These are phyloP conservation scores for Oreortyx pictus DNA, from an alignment of 2,797 vertebrate species.

Conservation along the genomic window DNA sequence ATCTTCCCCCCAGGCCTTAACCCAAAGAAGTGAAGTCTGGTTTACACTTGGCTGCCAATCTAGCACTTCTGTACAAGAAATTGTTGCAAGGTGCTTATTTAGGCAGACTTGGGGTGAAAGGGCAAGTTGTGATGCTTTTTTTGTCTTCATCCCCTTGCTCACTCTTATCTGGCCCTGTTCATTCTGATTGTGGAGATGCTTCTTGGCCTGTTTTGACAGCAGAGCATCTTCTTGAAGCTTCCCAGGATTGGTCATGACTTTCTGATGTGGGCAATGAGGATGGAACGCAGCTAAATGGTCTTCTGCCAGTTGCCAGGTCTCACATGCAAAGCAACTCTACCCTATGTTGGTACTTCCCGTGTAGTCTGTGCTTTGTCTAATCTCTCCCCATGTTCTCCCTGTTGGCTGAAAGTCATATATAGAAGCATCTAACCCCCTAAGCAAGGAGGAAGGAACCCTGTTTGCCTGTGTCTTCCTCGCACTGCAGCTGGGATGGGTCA, in stretches of 20 bases:
- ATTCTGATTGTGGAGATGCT: not conserved
- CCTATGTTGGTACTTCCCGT: fast-evolving
- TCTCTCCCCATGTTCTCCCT: not conserved
- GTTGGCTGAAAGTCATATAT: not conserved
- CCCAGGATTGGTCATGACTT: not conserved
- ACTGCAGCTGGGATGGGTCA: not conserved
- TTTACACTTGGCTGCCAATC: not conserved
- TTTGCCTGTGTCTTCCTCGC: not conserved
- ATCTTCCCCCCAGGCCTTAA: too few species aligned
- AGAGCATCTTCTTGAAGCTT: not conserved
- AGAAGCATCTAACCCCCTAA: not conserved
- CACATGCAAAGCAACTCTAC: not conserved
- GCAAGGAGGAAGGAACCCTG: not conserved
- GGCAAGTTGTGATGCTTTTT: not conserved
- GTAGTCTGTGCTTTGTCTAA: not conserved
- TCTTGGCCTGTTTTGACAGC: not conserved
- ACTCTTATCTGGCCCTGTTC: not conserved
- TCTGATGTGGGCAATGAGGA: not conserved
- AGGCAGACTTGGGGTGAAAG: not conserved
- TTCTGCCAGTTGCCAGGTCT: not conserved
- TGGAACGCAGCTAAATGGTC: not conserved
- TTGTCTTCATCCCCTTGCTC: not conserved
- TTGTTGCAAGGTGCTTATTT: not conserved
- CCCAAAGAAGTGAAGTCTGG: not conserved
- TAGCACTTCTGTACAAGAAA: not conserved